Evolutionary conservation across 2,888 invertebrate species (phyloP), one percentile per base, ranked within the genome.

Genomic region (Euplagia quadripunctaria): DNA sequence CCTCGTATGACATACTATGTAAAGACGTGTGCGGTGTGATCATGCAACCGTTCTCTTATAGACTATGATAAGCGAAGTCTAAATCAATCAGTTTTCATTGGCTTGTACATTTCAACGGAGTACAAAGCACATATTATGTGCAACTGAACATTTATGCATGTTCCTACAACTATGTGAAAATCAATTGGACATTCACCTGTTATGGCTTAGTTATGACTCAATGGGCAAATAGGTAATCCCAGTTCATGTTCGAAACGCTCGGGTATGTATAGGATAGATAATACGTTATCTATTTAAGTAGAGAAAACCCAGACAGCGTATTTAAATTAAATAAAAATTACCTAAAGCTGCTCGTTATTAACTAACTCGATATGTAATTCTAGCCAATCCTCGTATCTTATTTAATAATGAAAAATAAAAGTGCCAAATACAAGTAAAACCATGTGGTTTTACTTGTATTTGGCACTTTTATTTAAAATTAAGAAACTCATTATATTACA

Each of bases 31-130:
- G n/a, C 31, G 58, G 20, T 58, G 58, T 63, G 71, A 31, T 67
- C 74, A 66, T 76, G 73, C 77, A 73, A 78, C 74, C 74, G 70
- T 75, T 61, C 77, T 65, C 68, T 81, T 76, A 82, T 79, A 83
- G 76, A 76, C 68, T 70, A 71, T 68, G 71, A 71, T 71, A 72
- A 69, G 76, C 68, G 72, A 70, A 63, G 49, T 70, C 67, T 76
- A 78, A 73, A 82, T 74, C 63, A 31, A 58, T 63, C 42, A 41
- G 42, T 31, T 49, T 61, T n/a, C 14, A 51, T 49, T 49, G 11
- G 63, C 16, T 49, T 41, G 31, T 31, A 31, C 55, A 6, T 14
- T 55, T 41, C 16, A 31, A 51, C 51, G 41, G 6, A 31, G 31
- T 31, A 31, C 4, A 46, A 46, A 46, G 43, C 0, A 46, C n/a